A percentile compares a stretch with the other conserved stretches of the same genome.
phyloP scores from a whole-genome alignment of 1,140 invertebrate species.

The Heliconius hewitsoni region DNA sequence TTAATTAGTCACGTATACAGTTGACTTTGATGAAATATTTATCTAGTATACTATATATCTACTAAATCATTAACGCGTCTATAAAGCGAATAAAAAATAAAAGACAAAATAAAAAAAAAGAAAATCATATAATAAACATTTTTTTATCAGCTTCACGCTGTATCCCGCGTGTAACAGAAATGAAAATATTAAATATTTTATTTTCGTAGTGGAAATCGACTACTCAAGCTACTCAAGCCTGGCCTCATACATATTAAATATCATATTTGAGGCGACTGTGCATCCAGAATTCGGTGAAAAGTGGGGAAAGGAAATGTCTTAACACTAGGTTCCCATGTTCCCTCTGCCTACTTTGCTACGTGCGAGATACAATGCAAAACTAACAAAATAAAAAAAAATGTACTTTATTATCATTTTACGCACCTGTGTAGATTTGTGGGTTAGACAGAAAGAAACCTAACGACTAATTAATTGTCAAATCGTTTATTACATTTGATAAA shows the following conservation, averaged over 20 bases:
- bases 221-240: no score
- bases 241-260: no score
- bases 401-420: not conserved
- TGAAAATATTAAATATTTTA: no score
- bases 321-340: no score
- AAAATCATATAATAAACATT: not conserved
- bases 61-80: not conserved
- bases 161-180: no score
- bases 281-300: no score
- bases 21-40: conserved; percentile 16
- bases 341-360: no score
- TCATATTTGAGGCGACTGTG: no score
- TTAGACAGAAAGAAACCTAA: not conserved
- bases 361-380: no score
- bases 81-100: not conserved
- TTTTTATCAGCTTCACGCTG: no score
- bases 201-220: no score
- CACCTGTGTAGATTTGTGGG: not conserved
- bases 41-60: not conserved
- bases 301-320: no score
- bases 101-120: not conserved
- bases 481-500: not conserved
- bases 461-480: not conserved
- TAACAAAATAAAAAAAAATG: not conserved
- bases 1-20: conserved; percentile 28